Conservation (phyloP, 2,797 vertebrate species). For the Peromyscus nudipes region DNA sequence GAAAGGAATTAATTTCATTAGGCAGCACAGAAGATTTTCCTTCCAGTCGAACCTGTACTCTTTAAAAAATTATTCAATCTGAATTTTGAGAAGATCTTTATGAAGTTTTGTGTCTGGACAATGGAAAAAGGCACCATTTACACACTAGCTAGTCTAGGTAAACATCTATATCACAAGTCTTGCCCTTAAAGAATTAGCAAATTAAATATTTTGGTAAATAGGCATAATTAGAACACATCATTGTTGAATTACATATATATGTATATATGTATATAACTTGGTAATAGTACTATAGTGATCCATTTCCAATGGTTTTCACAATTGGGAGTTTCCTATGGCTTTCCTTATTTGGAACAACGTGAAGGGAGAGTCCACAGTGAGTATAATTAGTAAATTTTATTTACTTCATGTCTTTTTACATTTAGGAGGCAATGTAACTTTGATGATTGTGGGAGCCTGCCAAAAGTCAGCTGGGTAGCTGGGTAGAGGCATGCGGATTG, state of each 20-base stretch:
- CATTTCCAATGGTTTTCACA: neutral
- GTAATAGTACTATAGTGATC: neutral
- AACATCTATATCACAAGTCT: neutral
- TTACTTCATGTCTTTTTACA: neutral
- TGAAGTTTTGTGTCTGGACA: neutral
- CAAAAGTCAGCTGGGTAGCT: no score
- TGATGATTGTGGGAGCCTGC: neutral
- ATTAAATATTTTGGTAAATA: neutral
- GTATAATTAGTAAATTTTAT: neutral
- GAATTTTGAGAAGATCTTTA: neutral
- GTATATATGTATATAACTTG: neutral
- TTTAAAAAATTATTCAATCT: neutral
- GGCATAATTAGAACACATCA: neutral
- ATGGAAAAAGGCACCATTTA: neutral
- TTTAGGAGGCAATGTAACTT: neutral
- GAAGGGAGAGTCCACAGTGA: neutral
- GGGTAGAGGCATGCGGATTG: no score
- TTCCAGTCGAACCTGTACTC: neutral
- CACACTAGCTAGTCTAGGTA: neutral
- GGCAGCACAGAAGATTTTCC: neutral
- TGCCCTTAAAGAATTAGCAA: neutral
- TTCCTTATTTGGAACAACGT: neutral
- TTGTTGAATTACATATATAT: neutral
- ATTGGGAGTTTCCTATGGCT: neutral
- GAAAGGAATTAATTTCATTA: neutral